Conservation (phyloP, 1,140 invertebrate species). For the Thaumetopoea pityocampa region DNA sequence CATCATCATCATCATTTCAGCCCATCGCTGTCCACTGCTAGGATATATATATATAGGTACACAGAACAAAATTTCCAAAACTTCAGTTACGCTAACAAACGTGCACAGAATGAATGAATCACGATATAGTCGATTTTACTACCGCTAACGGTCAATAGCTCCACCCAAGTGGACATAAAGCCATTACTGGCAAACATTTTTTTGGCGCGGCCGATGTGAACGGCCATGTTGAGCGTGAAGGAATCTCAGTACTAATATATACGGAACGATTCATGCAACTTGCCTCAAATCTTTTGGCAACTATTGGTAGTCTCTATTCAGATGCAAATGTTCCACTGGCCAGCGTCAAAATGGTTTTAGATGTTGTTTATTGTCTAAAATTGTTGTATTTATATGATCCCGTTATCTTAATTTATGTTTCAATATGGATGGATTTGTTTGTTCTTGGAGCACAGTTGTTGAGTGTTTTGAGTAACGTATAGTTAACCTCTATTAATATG, state of each 20-base stretch:
- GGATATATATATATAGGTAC: no score
- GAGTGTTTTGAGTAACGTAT: no score
- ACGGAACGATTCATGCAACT: constrained; percentile 3
- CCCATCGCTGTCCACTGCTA: no score
- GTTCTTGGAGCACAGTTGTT: no score
- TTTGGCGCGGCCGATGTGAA: constrained; percentile 14
- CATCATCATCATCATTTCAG: no score
- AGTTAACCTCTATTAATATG: no score
- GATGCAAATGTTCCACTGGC: constrained; percentile 1
- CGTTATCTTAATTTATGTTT: neutral
- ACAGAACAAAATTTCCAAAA: no score
- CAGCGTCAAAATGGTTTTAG: constrained; percentile 1
- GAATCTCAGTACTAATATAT: constrained; percentile 4
- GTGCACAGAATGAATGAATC: no score
- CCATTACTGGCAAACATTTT: constrained; percentile 7
- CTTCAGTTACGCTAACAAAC: no score
- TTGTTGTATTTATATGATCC: neutral
- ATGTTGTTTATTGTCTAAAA: constrained; percentile 3
- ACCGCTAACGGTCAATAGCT: constrained; percentile 1
- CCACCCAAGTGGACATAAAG: constrained; percentile 1
- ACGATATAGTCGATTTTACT: no score
- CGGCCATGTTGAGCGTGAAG: constrained; percentile 8
- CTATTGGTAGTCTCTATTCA: neutral
- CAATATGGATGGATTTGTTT: no score
- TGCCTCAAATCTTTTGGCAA: constrained; percentile 8